Conservation (phyloP, 2,797 vertebrate genomes). For the Emys orbicularis region DNA sequence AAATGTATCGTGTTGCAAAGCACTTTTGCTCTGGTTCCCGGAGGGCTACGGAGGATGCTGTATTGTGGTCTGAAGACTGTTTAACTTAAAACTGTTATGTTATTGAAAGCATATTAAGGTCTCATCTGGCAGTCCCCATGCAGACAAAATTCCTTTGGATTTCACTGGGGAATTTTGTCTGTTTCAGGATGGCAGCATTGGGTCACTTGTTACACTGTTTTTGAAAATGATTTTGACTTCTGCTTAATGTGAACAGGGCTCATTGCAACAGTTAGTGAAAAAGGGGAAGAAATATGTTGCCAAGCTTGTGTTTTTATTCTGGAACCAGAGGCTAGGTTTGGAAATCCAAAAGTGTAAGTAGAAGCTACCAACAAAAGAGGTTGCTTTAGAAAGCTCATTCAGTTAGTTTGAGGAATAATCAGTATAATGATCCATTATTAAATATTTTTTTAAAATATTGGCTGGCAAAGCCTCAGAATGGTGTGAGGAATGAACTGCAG, state of each 20-base stretch:
- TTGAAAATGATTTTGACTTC: conserved; percentile 29
- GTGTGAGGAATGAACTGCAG: background rate
- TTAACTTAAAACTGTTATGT: conserved; percentile 20
- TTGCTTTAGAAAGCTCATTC: background rate
- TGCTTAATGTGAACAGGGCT: background rate
- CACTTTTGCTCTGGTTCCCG: conserved; percentile 7
- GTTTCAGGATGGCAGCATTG: background rate
- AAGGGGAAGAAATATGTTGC: background rate
- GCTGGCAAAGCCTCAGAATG: conserved; percentile 6
- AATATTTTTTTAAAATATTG: background rate
- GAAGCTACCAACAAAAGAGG: background rate
- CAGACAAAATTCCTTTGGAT: conserved; percentile 35
- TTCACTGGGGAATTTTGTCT: conserved; percentile 2
- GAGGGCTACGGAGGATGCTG: background rate
- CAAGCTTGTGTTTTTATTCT: background rate
- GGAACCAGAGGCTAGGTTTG: background rate
- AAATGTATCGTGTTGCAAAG: background rate
- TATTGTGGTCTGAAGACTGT: background rate
- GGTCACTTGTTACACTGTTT: background rate
- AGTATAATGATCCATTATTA: conserved; percentile 29
- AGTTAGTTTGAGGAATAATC: conserved; percentile 34
- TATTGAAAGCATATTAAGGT: conserved; percentile 34
- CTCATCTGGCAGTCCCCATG: conserved; percentile 2
- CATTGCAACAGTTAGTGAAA: conserved; percentile 17
- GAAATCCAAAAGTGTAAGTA: background rate